Evolutionary conservation across 2,113 vertebrate genomes (phyloP).

Genomic region (Muntiacus muntjak): DNA sequence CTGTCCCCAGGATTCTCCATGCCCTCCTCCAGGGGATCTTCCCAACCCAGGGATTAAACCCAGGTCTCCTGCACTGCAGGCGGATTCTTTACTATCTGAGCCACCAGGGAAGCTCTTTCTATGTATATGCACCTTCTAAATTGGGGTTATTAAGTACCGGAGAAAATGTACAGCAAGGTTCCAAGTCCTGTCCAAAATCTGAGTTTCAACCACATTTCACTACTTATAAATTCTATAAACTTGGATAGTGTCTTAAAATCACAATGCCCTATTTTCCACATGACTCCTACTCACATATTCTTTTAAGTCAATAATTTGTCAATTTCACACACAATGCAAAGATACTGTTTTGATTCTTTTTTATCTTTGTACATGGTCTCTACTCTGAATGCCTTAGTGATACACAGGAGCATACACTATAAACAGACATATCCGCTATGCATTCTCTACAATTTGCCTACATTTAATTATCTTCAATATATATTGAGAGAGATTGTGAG

Average conservation of each 20-base stretch:
- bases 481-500: not conserved
- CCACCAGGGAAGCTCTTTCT: not conserved
- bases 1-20: not conserved
- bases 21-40: not conserved
- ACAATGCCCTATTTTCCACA: not conserved
- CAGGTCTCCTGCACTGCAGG: not conserved
- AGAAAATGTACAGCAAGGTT: not conserved
- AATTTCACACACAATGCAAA: not conserved
- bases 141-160: not conserved
- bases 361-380: not conserved
- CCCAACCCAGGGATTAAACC: not conserved
- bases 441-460: not conserved
- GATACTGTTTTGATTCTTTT: not conserved
- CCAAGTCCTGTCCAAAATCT: not conserved
- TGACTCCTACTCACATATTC: not conserved
- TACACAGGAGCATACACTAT: not conserved
- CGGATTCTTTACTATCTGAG: not conserved
- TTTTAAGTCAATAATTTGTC: not conserved
- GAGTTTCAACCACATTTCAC: not conserved
- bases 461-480: not conserved
- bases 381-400: not conserved
- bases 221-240: not conserved
- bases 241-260: not conserved
- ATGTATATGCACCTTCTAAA: not conserved
- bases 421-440: not conserved